Conservation (phyloP, 1,140 invertebrate species). For the Cotesia vestalis region DNA sequence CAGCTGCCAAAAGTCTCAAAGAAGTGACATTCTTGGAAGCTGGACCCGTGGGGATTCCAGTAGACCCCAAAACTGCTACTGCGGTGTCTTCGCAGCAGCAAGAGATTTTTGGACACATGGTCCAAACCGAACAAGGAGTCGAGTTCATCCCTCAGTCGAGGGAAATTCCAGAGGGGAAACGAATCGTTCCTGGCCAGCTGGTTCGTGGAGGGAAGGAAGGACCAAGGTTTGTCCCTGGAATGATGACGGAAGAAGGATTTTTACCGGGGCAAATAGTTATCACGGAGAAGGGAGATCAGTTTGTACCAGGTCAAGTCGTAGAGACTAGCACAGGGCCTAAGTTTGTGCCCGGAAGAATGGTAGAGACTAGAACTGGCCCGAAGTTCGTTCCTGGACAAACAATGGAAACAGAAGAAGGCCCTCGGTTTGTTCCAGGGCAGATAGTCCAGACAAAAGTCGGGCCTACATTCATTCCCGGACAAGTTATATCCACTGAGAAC, state of each 20-base stretch:
- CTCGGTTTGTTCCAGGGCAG: constrained; percentile 76
- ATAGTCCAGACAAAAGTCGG: constrained; percentile 77
- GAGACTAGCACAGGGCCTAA: constrained; percentile 68
- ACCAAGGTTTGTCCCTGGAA: constrained; percentile 75
- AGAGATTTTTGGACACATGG: constrained; percentile 75
- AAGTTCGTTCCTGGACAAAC: constrained; percentile 80
- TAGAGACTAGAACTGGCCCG: constrained; percentile 73
- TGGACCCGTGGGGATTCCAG: constrained; percentile 66
- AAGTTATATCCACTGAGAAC: constrained; percentile 77
- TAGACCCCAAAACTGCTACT: constrained; percentile 70
- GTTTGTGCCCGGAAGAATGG: constrained; percentile 78
- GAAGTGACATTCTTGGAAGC: constrained; percentile 69
- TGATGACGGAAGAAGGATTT: constrained; percentile 74
- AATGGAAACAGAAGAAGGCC: constrained; percentile 73
- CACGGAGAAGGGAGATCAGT: constrained; percentile 76
- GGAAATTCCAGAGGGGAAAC: constrained; percentile 66
- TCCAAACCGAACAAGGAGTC: constrained; percentile 73
- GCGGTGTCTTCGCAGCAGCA: constrained; percentile 60
- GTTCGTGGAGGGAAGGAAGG: constrained; percentile 70
- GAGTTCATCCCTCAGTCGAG: constrained; percentile 75
- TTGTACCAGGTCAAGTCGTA: constrained; percentile 71
- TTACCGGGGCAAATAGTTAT: constrained; percentile 77
- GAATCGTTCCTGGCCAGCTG: constrained; percentile 73
- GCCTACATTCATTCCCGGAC: constrained; percentile 78
- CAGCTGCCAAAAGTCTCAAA: constrained; percentile 68